Conservation (phyloP, 2,888 invertebrate genomes). For the Drosophila barbarae region DNA sequence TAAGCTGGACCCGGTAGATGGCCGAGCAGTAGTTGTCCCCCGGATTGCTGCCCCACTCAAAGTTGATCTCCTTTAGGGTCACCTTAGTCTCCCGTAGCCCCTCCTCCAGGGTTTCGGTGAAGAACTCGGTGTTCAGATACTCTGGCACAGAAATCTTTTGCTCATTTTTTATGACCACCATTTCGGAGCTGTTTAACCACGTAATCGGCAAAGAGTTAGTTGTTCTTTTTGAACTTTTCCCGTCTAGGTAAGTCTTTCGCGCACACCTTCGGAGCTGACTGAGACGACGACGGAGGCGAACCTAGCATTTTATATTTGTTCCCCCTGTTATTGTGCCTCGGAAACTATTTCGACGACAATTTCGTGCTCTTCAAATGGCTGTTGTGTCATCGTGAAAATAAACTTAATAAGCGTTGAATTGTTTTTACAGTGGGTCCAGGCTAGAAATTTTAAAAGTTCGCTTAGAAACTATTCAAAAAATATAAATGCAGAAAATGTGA, state of each 20-base stretch:
- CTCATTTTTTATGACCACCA: conserved; percentile 56
- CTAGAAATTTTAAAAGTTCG: no score
- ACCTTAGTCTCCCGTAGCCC: conserved; percentile 65
- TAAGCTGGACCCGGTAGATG: conserved; percentile 71
- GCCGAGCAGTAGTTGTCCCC: conserved; percentile 78
- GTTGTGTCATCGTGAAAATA: conserved; percentile 27
- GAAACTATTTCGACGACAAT: conserved; percentile 10
- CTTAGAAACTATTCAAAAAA: not conserved
- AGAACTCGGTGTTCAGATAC: conserved; percentile 67
- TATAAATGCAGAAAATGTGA: no score
- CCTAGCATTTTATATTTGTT: conserved; percentile 28
- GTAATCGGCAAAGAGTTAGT: conserved; percentile 1
- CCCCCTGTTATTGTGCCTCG: not conserved
- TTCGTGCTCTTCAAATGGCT: conserved; percentile 19
- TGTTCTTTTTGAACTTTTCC: not conserved
- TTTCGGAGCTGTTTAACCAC: conserved; percentile 19
- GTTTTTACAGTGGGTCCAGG: conserved; percentile 1
- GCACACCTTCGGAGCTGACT: conserved; percentile 19
- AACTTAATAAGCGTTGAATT: conserved; percentile 3
- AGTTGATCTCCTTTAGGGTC: conserved; percentile 57
- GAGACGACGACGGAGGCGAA: conserved; percentile 1
- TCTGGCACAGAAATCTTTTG: conserved; percentile 67
- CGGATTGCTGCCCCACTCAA: conserved; percentile 73
- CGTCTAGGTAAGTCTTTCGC: conserved; percentile 4
- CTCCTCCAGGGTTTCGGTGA: conserved; percentile 71